phyloP scores from a whole-genome alignment of 1,140 invertebrate species.

The Rhynchophorus ferrugineus region DNA sequence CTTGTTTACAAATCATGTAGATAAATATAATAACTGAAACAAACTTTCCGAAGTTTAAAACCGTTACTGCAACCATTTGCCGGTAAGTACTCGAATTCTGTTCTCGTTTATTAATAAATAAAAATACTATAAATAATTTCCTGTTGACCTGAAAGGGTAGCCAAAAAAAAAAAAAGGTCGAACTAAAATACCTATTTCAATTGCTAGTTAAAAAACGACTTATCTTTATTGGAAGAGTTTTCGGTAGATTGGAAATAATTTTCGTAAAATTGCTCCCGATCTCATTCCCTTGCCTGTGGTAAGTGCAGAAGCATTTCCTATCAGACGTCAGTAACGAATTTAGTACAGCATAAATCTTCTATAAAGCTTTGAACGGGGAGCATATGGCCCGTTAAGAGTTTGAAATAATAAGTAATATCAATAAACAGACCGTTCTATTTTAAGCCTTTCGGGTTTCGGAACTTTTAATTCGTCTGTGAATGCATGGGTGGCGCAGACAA shows the following conservation, averaged over 20 bases:
- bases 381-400: conserved; percentile 8
- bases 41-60: no score
- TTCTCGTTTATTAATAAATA: no score
- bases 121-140: no score
- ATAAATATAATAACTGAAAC: no score
- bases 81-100: no score
- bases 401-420: conserved; percentile 10
- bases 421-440: conserved; percentile 7
- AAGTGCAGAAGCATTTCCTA: not conserved
- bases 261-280: not conserved
- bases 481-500: not conserved
- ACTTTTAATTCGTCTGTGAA: not conserved
- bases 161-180: no score
- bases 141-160: no score
- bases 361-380: conserved; percentile 2
- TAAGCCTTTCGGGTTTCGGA: not conserved
- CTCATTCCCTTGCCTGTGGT: not conserved
- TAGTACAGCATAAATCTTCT: conserved; percentile 2
- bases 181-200: no score
- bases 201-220: no score
- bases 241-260: not conserved
- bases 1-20: no score
- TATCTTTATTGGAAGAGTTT: no score
- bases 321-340: not conserved
- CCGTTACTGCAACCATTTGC: no score